Base-by-base conservation (phyloP, 2,113 vertebrate genomes). In the Benitochromis conjunctus region DNA sequence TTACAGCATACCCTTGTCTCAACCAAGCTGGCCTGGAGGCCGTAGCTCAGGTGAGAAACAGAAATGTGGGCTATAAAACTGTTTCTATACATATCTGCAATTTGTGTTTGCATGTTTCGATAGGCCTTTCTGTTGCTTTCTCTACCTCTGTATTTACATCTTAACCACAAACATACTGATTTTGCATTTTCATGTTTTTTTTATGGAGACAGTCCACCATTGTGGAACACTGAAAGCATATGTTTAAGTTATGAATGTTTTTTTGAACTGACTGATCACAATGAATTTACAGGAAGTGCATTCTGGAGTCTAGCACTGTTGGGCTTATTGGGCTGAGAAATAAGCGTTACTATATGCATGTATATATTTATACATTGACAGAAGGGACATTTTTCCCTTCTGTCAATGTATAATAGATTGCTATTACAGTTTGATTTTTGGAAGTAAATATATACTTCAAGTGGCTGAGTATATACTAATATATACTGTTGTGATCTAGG, bases 1-100 rank as follows among this genome's bases (percentile, higher is more conserved):
- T 98, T 6, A 80, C 5, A 14, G 96, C 92, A 56, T 95, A 96
- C 89, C 94, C 94, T 31, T 98, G 97, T 83, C 93, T 97, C 86
- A 94, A 88, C 60, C 91, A 94, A 21, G 82, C 94, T 0, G 94
- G 91, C 46, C 93, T 98, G 89, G 95, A 96, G 69, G 91, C 38
- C 1, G 82, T 97, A 87, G 92, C 96, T 82, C 24, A 95, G 97
- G 98, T 98, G 90, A 96, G 96, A n/a, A 56, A 9, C 18, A 48
- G 9, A 76, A 31, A 41, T 21, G 16, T 7, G 10, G 7, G 21
- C 2, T 26, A 24, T 57, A 12, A 57, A 38, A 38, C 77, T 13
- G 16, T 38, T 26, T 43, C 24, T 14, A n/a, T 14, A 58, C 5
- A 60, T 46, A 5, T 80, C 6, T 80, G 11, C 41, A 4, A 18